Base-by-base conservation (phyloP, 1,140 invertebrate species). In the Panonychus citri region DNA sequence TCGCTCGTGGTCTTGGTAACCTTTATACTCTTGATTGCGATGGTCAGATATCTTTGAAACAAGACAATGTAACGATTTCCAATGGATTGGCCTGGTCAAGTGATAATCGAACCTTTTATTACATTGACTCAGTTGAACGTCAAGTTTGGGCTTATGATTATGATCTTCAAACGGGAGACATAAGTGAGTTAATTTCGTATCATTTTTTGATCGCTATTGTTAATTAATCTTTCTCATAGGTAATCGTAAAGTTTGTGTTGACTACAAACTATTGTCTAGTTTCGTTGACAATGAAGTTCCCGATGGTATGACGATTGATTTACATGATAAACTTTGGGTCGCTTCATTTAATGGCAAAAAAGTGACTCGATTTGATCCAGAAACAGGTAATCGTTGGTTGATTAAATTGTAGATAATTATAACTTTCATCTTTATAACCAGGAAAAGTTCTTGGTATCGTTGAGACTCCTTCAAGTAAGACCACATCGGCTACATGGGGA, bases 21-120 rank as follows among this genome's bases (percentile, higher is more conserved):
- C 37, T 60, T n/a, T 57, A 50, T 25, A 17, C 50, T 10, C 30
- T 63, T 15, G 39, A 56, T 25, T 24, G 39, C 24, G 15, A 49
- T 15, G 40, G 59, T 3, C 13, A 53, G n/a, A 25, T 54, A 34
- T 46, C 40, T 39, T 52, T 53, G 62, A 57, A 65, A n/a, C 46
- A 63, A 1, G 59, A 64, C 7, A 61, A 66, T 52, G 60, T 73
- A 28, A 66, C 75, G 50, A 80, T 86, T 52, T 82, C 82, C 28
- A 91, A 89, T 66, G 85, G 86, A 0, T 66, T 89, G 7, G 78
- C 77, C 10, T 90, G 85, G 85, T 79, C 78, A 60, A 64, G 70
- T 7, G 73, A 77, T 46, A 75, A 78, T 56, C 75, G 75, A 26
- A 78, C 76, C 27, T 66, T 74, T 60, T 74, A 67, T 60, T 75